Percentiles rank a stretch among this genome's conserved stretches.
Conservation (phyloP, 2,797 vertebrate species). For the Leptodactylus fallax region DNA sequence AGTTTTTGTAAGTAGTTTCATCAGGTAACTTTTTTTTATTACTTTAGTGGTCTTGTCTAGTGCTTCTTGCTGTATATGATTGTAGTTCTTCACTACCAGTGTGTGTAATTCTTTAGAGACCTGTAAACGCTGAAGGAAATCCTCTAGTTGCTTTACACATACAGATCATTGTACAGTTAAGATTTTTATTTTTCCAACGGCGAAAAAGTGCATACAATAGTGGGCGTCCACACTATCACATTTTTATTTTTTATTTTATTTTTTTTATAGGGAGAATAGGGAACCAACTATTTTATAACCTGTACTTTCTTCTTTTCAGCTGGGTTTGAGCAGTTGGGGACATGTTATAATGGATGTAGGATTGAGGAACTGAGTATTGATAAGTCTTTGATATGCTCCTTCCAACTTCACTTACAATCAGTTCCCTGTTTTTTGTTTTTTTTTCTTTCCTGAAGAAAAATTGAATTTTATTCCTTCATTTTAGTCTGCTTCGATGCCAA, state of each 20-base stretch:
- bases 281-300: neutral
- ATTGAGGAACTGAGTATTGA: neutral
- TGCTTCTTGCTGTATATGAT: constrained; percentile 51
- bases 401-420: neutral
- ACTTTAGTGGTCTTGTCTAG: constrained; percentile 68
- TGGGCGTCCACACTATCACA: neutral
- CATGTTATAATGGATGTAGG: neutral
- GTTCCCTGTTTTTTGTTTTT: neutral
- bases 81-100: constrained; percentile 51
- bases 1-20: constrained; percentile 71
- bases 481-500: too few species aligned
- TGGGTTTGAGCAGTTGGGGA: constrained; percentile 16
- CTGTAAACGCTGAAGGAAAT: neutral
- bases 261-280: neutral
- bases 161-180: neutral
- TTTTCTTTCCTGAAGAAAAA: too few species aligned
- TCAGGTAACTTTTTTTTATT: constrained; percentile 69
- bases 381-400: too few species aligned
- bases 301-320: constrained; percentile 48
- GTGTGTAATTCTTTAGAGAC: neutral
- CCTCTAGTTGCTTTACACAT: neutral
- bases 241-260: neutral
- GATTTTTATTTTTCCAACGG: neutral
- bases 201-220: neutral
- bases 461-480: too few species aligned